These are phyloP conservation scores for Plebejus anna DNA, from an alignment of 2,888 invertebrate species.

Conservation along the genomic window DNA sequence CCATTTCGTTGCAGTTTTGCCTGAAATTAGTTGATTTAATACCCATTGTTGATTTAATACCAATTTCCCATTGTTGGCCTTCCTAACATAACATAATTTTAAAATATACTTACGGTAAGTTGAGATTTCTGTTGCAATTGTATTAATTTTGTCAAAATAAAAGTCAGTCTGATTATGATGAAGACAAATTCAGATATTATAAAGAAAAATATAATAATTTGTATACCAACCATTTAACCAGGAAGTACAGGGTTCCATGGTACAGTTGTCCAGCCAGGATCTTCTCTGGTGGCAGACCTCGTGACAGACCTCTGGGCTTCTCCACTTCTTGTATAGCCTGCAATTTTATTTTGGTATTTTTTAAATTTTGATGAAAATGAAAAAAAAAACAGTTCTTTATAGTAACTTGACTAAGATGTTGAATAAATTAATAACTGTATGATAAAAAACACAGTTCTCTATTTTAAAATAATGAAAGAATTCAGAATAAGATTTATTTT, in stretches of 20 bases:
- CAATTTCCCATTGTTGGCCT: no score
- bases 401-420: no score
- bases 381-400: no score
- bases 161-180: no score
- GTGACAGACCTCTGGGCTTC: conserved; percentile 87
- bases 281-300: conserved; percentile 89
- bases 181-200: no score
- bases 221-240: conserved; percentile 90
- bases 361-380: not conserved
- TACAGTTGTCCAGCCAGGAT: conserved; percentile 95
- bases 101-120: no score
- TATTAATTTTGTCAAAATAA: no score
- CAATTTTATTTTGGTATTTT: not conserved
- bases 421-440: no score
- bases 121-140: no score
- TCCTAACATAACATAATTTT: no score
- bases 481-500: not conserved
- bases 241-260: conserved; percentile 92
- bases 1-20: conserved; percentile 82
- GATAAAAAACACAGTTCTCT: no score
- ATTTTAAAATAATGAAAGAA: no score
- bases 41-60: not conserved
- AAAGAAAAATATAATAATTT: not conserved
- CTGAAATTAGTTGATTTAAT: conserved; percentile 44
- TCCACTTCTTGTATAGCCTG: conserved; percentile 72